Conservation (phyloP, 2,113 vertebrate genomes). For the Tupaia chinensis region DNA sequence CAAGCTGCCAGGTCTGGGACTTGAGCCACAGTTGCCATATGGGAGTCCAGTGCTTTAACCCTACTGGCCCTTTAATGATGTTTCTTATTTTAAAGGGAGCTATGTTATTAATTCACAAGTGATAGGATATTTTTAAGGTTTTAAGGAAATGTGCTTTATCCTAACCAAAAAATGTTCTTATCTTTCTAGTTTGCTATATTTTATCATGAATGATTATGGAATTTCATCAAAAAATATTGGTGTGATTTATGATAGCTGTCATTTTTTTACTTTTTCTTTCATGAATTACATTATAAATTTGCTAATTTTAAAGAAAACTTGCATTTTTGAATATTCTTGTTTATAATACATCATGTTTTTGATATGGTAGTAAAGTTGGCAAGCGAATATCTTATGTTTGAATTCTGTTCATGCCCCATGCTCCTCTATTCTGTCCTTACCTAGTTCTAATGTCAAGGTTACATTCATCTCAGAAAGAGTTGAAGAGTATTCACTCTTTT, state of each 20-base stretch:
- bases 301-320: background rate
- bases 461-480: background rate
- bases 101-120: background rate
- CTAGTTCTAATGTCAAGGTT: background rate
- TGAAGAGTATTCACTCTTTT: background rate
- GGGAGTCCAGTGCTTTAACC: too few species aligned
- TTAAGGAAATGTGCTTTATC: background rate
- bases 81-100: conserved; percentile 2
- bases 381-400: background rate
- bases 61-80: too few species aligned
- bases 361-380: background rate
- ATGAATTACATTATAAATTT: conserved; percentile 12
- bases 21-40: too few species aligned
- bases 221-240: background rate
- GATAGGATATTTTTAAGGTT: background rate
- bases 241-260: background rate
- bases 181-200: background rate
- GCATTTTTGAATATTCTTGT: background rate
- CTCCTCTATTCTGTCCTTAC: background rate
- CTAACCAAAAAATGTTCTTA: background rate
- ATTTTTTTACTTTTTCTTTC: background rate
- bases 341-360: background rate
- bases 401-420: background rate
- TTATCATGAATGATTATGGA: background rate
- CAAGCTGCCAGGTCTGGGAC: too few species aligned